Base-by-base conservation (phyloP, 1,140 invertebrate species). In the Pollicipes pollicipes region DNA sequence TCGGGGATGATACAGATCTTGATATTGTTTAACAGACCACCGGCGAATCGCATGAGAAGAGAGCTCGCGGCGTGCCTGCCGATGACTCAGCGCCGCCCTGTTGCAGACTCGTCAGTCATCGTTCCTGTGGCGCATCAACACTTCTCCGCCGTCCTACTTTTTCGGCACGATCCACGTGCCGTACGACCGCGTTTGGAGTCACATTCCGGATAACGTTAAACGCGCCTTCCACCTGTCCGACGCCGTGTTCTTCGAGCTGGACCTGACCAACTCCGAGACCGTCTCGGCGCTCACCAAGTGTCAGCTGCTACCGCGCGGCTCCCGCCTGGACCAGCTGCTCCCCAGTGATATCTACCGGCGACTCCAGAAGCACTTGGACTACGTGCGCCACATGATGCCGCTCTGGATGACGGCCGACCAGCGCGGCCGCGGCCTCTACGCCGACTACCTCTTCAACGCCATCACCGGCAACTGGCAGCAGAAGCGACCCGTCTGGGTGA, bases 141-240 rank as follows among this genome's bases (percentile, higher is more conserved):
- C 75, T 1, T 70, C 80, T 69, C 83, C 83, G 21, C 78, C 83
- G 6, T 82, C 84, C 1, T 85, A 83, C 76, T 82, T 85, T 72
- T 85, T 84, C 75, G 84, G 84, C 29, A 85, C 84, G 32, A 84
- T 85, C 72, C 84, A 85, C 76, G 84, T 85, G 30, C 84, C 84
- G 0, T 85, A 84, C 75, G 82, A 81, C 0, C 77, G 80, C 69
- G 84, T 85, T 16, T 85, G 84, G 84, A 78, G 83, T 73, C 80
- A 78, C 75, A 82, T 85, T 69, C 82, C 84, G 28, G 75, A 80
- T 68, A 83, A 82, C 72, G 80, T 80, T 70, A 85, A 84, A 74
- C 69, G 78, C 45, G 83, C 84, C 27, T 85, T 85, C 75, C 74
- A 77, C 29, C 75, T 78, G 58, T 74, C 74, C 21, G 80, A 83